Conservation (phyloP, 2,888 invertebrate species). For the Polydrusus tereticollis region DNA sequence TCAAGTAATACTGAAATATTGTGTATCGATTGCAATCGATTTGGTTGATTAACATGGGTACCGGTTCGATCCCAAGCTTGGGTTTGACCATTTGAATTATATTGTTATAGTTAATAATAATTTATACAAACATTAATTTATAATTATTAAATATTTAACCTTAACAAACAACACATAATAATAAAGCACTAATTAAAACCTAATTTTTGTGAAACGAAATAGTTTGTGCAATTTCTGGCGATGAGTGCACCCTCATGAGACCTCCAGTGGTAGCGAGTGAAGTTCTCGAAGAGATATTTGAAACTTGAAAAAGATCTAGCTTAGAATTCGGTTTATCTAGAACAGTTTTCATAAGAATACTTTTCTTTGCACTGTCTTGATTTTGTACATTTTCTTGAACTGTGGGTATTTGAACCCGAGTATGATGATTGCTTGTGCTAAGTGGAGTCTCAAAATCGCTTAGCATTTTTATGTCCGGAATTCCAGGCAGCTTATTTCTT, state of each 20-base stretch:
- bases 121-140: constrained; percentile 17
- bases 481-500: constrained; percentile 51
- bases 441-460: constrained; percentile 25
- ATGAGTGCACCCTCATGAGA: constrained; percentile 31
- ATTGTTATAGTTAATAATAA: too few relatives aligned
- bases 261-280: constrained; percentile 13
- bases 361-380: background rate
- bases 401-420: constrained; percentile 10
- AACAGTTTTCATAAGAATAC: constrained; percentile 46
- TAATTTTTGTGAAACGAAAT: constrained; percentile 1
- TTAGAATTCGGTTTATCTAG: constrained; percentile 51
- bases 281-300: constrained; percentile 48
- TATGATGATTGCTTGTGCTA: background rate
- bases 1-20: too few relatives aligned
- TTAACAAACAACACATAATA: constrained; percentile 15
- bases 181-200: constrained; percentile 11
- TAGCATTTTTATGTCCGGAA: constrained; percentile 56
- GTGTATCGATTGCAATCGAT: too few relatives aligned
- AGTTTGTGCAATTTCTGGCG: constrained; percentile 27
- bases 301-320: constrained; percentile 56
- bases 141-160: constrained; percentile 30
- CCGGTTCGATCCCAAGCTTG: too few relatives aligned
- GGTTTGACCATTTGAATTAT: too few relatives aligned
- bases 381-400: constrained; percentile 11
- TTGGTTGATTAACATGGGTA: too few relatives aligned